Conservation (phyloP, 2,113 vertebrate species). For the Gopherus flavomarginatus region DNA sequence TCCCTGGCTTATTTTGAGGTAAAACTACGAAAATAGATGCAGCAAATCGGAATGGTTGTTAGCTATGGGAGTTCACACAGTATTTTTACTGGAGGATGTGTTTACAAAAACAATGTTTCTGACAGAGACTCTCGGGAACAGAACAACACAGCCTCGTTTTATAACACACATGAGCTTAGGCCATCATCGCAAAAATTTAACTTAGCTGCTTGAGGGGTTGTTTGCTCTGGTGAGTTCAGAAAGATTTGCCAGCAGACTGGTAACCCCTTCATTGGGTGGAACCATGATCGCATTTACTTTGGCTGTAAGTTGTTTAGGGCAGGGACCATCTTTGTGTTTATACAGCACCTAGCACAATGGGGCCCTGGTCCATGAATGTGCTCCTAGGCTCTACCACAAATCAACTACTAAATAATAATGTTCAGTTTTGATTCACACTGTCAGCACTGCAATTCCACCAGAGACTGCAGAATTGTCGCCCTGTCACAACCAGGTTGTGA, state of each 20-base stretch:
- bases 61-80: background rate
- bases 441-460: no score
- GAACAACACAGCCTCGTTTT: background rate
- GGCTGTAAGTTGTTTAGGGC: background rate
- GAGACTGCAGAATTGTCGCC: no score
- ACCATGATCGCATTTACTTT: background rate
- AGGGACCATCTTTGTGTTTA: background rate
- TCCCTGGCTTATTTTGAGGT: conserved; percentile 83
- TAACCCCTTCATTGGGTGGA: background rate
- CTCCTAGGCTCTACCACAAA: background rate
- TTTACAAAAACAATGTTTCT: background rate
- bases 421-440: background rate
- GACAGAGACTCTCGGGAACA: background rate
- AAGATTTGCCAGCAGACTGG: background rate
- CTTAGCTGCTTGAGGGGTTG: background rate
- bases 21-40: background rate
- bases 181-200: background rate
- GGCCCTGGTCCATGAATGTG: no score
- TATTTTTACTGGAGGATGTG: background rate
- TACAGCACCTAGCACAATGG: background rate
- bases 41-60: background rate
- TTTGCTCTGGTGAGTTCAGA: background rate
- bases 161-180: background rate
- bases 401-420: background rate
- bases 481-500: no score